Conservation (phyloP, 2,113 vertebrate species). For the Gymnorhina tibicen region DNA sequence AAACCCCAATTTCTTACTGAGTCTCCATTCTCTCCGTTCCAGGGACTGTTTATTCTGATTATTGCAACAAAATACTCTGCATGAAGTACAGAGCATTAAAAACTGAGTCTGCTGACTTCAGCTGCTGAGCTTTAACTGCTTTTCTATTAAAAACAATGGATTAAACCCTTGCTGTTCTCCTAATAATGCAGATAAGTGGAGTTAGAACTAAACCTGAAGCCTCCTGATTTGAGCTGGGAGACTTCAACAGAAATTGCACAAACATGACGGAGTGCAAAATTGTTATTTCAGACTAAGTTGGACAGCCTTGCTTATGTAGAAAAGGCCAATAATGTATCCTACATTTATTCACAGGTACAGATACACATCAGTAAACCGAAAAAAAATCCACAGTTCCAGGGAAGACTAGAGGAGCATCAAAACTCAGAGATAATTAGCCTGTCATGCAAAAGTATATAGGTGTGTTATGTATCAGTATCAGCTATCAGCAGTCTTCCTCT, state of each 20-base stretch:
- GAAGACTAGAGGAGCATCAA: neutral
- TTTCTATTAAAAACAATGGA: neutral
- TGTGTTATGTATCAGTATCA: neutral
- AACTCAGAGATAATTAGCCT: conserved; percentile 36
- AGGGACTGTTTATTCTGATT: neutral
- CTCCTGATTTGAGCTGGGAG: neutral
- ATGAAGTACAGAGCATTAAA: neutral
- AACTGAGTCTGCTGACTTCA: neutral
- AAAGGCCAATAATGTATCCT: neutral
- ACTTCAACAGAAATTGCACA: neutral
- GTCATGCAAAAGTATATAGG: neutral
- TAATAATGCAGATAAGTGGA: neutral
- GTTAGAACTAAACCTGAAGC: neutral
- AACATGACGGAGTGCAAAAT: neutral
- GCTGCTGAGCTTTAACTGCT: neutral
- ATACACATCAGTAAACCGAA: neutral
- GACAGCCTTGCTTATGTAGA: neutral
- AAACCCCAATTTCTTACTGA: neutral
- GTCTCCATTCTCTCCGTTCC: neutral
- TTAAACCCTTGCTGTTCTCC: neutral
- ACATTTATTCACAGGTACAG: neutral
- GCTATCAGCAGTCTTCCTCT: neutral
- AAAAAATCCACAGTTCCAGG: neutral
- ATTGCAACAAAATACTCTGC: neutral
- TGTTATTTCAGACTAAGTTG: neutral